These are phyloP conservation scores for Drosophila anomalata DNA, from an alignment of 2,888 invertebrate genomes.

Conservation along the genomic window DNA sequence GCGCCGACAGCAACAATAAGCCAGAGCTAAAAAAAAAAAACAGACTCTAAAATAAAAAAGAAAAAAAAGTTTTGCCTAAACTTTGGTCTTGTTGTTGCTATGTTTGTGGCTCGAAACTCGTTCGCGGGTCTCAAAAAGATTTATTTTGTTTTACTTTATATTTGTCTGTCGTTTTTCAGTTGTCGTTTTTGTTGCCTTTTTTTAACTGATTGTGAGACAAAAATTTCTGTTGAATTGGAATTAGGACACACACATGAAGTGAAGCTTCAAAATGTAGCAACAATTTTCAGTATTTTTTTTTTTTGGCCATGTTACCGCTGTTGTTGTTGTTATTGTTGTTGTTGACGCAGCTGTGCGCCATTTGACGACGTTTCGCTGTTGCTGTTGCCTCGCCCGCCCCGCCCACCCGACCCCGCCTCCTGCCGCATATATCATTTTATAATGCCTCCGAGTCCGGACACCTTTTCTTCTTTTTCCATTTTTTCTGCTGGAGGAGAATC, in stretches of 20 bases:
- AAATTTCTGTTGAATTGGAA: constrained; percentile 79
- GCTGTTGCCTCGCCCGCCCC: constrained; percentile 28
- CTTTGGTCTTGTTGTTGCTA: constrained; percentile 43
- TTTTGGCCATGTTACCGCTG: constrained; percentile 33
- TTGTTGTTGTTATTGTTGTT: constrained; percentile 11
- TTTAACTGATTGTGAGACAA: constrained; percentile 73
- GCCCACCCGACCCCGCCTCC: constrained; percentile 18
- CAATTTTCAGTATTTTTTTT: constrained; percentile 58
- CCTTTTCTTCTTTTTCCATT: constrained; percentile 2
- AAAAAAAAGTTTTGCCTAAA: constrained; percentile 63
- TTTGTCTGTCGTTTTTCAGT: constrained; percentile 29
- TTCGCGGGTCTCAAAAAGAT: constrained; percentile 72
- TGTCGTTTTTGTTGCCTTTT: constrained; percentile 29
- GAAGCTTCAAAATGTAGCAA: constrained; percentile 69
- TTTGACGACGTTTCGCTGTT: constrained; percentile 64
- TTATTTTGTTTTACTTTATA: constrained; percentile 72
- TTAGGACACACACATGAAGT: constrained; percentile 72
- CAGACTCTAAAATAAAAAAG: constrained; percentile 15
- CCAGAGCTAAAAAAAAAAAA: constrained; percentile 17
- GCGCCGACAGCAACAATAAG: constrained; percentile 67
- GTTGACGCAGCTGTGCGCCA: constrained; percentile 73
- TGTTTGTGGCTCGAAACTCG: constrained; percentile 60
- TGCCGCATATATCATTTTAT: constrained; percentile 37
- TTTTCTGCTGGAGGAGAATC: constrained; percentile 25
- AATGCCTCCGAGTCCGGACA: constrained; percentile 27